Base-by-base conservation (phyloP, 2,888 invertebrate genomes). In the Xestobium rufovillosum region DNA sequence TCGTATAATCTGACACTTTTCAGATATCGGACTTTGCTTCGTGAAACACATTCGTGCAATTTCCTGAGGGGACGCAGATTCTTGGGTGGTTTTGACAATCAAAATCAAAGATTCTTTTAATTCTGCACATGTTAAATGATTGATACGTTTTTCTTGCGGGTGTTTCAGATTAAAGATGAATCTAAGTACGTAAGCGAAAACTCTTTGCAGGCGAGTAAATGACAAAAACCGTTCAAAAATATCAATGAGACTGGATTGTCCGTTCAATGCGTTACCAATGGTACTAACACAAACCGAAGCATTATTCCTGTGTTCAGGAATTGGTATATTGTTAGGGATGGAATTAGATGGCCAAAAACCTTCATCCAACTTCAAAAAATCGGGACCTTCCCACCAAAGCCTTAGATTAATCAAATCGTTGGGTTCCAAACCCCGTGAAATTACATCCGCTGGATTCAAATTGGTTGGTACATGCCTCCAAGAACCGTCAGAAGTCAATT, bases 391-490 rank as follows among this genome's bases (percentile, higher is more conserved):
- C 32, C 37, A 37, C 37, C 37, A 37, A n/a, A 34, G 13, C 14
- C n/a, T 3, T 3, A 9, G 15, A 13, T 23, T 13, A 6, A 4
- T 12, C 14, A 34, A 11, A 4, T 14, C 10, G 4, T 33, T 8
- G 8, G 35, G 13, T n/a, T n/a, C 15, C 3, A 27, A 19, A 3
- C 31, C 38, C 2, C 41, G 28, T 10, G 38, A 38, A 10, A 39
- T 15, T 12, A 44, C n/a, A 9, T 44, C 43, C 2, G 40, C 44
- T 8, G 40, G 44, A 34, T 39, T 44, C 3, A 32, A n/a, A 3
- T 17, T 2, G 2, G 42, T 31, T n/a, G 14, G 6, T 6, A 41
- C 32, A 16, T 41, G 27, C 17, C 31, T 13, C 42, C 42, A 42
- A 9, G 31, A 4, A 4, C 35, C 4, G 8, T 14, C 2, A 11